Conservation (phyloP, 92 coral and sea anemone species). For the Actinostola sp. region DNA sequence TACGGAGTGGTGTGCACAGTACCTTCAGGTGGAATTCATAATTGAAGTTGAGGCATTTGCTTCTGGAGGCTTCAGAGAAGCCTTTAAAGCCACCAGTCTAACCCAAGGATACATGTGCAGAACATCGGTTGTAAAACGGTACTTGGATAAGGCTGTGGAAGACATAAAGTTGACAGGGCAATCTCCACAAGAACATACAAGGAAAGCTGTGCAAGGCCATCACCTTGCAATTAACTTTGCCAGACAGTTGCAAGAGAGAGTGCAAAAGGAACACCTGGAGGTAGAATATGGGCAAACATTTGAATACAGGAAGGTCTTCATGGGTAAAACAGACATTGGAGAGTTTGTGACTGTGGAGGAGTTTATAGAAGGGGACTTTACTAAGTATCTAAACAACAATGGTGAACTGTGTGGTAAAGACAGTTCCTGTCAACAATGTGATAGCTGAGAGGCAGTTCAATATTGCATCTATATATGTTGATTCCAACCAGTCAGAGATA, state of each 20-base stretch:
- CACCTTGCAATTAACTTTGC: conserved; percentile 52
- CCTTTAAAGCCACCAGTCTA: conserved; percentile 45
- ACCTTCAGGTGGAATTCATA: conserved; percentile 44
- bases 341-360: conserved; percentile 68
- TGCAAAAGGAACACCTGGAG: conserved; percentile 39
- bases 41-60: conserved; percentile 45
- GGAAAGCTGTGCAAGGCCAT: conserved; percentile 59
- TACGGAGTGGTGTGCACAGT: no score
- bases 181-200: conserved; percentile 61
- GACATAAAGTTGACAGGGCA: conserved; percentile 43
- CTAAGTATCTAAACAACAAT: conserved; percentile 52
- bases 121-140: conserved; percentile 50
- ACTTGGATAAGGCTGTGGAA: conserved; percentile 41
- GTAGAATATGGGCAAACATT: conserved; percentile 58
- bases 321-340: conserved; percentile 56
- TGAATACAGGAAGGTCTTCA: conserved; percentile 62
- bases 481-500: no score
- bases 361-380: conserved; percentile 55
- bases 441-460: no score
- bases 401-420: conserved; percentile 41
- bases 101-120: background rate
- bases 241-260: conserved; percentile 43
- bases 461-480: no score
- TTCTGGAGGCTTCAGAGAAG: conserved; percentile 53
- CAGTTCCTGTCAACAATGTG: no score